phyloP scores from a whole-genome alignment of 2,888 invertebrate genomes.

The Heliothis peltigera region DNA sequence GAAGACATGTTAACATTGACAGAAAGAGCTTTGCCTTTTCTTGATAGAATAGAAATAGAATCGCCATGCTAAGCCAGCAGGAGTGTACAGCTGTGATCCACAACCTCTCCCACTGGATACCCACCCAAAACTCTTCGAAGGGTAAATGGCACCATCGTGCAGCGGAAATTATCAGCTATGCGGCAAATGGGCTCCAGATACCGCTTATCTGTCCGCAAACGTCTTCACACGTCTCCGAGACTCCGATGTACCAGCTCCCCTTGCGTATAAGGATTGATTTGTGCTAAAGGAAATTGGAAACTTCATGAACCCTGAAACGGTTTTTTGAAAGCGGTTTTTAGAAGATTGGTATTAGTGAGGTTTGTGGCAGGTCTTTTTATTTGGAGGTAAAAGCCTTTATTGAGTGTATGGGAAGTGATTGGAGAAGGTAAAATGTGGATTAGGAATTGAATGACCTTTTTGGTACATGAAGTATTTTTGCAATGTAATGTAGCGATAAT shows the following conservation, averaged over 20 bases:
- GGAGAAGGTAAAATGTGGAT: too few relatives aligned
- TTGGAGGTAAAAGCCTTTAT: too few relatives aligned
- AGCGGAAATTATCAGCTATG: conserved; percentile 84
- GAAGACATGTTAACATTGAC: too few relatives aligned
- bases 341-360: conserved; percentile 15
- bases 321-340: conserved; percentile 14
- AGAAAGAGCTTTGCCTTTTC: too few relatives aligned
- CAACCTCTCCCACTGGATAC: conserved; percentile 47
- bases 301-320: conserved; percentile 20
- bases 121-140: conserved; percentile 71
- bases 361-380: too few relatives aligned
- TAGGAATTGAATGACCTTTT: too few relatives aligned
- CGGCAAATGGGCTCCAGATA: conserved; percentile 80
- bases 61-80: too few relatives aligned
- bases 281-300: conserved; percentile 50
- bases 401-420: too few relatives aligned
- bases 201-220: conserved; percentile 78
- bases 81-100: too few relatives aligned
- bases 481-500: too few relatives aligned
- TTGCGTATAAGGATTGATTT: conserved; percentile 47
- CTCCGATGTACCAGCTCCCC: conserved; percentile 32
- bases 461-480: too few relatives aligned
- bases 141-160: conserved; percentile 81
- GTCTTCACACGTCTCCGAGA: conserved; percentile 59
- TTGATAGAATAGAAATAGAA: too few relatives aligned